Percentiles rank a stretch among this genome's conserved stretches.
phyloP scores from a whole-genome alignment of 2,113 vertebrate genomes.

The Agapornis roseicollis region DNA sequence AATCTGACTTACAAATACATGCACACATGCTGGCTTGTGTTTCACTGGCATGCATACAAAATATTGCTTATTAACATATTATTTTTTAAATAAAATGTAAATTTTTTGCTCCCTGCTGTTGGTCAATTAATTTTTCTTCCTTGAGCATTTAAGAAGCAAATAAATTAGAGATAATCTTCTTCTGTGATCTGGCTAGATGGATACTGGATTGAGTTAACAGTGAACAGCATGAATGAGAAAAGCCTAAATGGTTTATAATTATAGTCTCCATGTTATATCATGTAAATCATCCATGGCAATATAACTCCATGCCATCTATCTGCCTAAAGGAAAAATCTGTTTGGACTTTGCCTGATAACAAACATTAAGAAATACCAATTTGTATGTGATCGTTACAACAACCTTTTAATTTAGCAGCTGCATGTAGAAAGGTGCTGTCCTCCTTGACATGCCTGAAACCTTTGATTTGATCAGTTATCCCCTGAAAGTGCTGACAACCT shows the following conservation, averaged over 20 bases:
- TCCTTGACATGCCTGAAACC: not conserved
- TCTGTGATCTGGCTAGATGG: not conserved
- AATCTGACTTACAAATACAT: not conserved
- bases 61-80: not conserved
- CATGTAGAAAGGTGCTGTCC: not conserved
- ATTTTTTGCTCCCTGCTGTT: not conserved
- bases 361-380: not conserved
- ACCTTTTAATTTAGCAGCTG: not conserved
- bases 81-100: not conserved
- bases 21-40: not conserved
- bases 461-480: not conserved
- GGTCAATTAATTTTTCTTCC: not conserved
- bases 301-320: not conserved
- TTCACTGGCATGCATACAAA: not conserved
- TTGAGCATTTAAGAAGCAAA: not conserved
- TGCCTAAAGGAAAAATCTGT: not conserved
- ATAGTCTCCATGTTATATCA: not conserved
- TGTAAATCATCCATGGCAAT: not conserved
- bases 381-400: not conserved
- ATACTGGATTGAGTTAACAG: not conserved
- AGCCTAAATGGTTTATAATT: not conserved
- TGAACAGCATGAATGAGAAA: not conserved
- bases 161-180: not conserved
- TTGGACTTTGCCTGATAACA: not conserved
- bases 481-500: not conserved